Conservation (phyloP, 2,113 vertebrate genomes). For the Epinephelus lanceolatus region DNA sequence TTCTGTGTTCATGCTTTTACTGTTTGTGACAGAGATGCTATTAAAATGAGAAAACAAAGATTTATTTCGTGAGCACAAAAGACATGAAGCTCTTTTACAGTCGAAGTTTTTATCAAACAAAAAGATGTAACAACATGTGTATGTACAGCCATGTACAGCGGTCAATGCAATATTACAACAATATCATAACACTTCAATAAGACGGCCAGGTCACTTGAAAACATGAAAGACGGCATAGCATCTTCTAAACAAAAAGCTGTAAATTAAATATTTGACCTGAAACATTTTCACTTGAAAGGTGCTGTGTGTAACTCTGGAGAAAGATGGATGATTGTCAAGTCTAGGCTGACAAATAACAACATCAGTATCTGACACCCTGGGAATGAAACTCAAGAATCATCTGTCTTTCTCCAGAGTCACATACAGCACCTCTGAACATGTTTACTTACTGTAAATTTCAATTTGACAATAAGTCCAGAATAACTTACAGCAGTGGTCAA, state of each 20-base stretch:
- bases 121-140: slow-evolving; percentile 39
- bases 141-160: slow-evolving; percentile 65
- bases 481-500: background rate
- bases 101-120: slow-evolving; percentile 39
- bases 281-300: background rate
- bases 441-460: slow-evolving; percentile 5
- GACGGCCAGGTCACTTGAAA: background rate
- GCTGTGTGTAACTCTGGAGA: too few species aligned
- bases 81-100: background rate
- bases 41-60: background rate
- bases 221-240: background rate
- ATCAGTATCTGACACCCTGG: too few species aligned
- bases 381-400: too few species aligned
- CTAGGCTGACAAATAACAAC: too few species aligned
- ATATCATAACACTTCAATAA: background rate
- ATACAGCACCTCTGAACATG: background rate
- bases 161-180: slow-evolving; percentile 15
- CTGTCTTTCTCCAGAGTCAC: too few species aligned
- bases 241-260: background rate
- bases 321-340: too few species aligned
- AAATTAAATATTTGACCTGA: background rate
- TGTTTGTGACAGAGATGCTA: background rate
- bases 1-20: slow-evolving; percentile 1
- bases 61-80: slow-evolving; percentile 37
- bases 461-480: slow-evolving; percentile 9